phyloP scores from a whole-genome alignment of 2,888 invertebrate genomes.

The Ypsolopha sequella region DNA sequence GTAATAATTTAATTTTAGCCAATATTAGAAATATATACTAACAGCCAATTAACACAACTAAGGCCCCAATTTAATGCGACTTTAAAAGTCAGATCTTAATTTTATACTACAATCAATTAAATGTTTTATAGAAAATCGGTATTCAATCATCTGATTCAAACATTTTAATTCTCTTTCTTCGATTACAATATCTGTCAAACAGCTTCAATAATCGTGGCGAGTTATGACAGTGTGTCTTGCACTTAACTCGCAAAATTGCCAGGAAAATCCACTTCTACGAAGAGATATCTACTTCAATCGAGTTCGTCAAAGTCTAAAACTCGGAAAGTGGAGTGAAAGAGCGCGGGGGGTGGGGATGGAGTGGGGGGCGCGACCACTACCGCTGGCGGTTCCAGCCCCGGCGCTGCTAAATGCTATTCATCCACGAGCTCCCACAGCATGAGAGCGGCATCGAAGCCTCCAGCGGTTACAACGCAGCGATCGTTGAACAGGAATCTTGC shows the following conservation, averaged over 20 bases:
- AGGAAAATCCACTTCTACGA: neutral
- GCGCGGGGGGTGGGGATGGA: conserved; percentile 44
- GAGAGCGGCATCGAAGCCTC: conserved; percentile 89
- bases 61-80: too few species aligned
- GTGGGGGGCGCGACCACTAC: conserved; percentile 52
- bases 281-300: conserved; percentile 30
- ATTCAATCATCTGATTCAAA: too few species aligned
- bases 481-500: conserved; percentile 90
- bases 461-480: conserved; percentile 85
- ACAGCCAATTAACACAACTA: too few species aligned
- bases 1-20: conserved; percentile 7
- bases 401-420: conserved; percentile 71
- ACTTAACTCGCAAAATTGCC: neutral
- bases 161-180: too few species aligned
- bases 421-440: conserved; percentile 93
- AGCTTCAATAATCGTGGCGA: too few species aligned
- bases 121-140: too few species aligned
- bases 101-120: too few species aligned
- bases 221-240: neutral
- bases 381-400: conserved; percentile 40
- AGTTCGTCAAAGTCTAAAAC: conserved; percentile 54
- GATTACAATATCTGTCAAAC: too few species aligned
- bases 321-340: conserved; percentile 36
- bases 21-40: neutral
- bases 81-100: too few species aligned